Conservation (phyloP, 2,113 vertebrate species). For the Vidua macroura region DNA sequence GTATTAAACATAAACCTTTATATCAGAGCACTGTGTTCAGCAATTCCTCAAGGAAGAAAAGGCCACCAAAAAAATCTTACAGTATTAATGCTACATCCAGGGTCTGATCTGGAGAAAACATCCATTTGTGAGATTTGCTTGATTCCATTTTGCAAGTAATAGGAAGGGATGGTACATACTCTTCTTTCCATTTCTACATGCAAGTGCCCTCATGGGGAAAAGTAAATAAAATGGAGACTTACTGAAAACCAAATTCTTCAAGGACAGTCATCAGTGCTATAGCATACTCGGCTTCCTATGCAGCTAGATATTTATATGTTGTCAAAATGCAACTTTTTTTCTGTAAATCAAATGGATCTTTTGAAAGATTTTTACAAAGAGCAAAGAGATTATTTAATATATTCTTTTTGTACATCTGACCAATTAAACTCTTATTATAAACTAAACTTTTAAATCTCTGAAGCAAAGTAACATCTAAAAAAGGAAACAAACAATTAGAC, state of each 20-base stretch:
- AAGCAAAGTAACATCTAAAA: not conserved
- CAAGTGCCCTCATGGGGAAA: not conserved
- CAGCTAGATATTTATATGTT: not conserved
- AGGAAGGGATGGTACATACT: not conserved
- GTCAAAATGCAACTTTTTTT: not conserved
- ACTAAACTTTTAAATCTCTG: not conserved
- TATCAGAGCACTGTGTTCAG: not conserved
- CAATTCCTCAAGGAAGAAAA: not conserved
- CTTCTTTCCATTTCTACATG: not conserved
- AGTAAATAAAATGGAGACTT: not conserved
- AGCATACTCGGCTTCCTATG: not conserved
- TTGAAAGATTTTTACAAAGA: not conserved
- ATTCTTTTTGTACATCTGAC: not conserved
- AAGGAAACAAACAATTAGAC: not conserved
- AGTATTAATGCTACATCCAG: not conserved
- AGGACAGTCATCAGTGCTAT: not conserved
- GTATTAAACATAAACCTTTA: conserved; percentile 45
- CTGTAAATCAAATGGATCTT: not conserved
- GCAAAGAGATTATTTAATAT: not conserved
- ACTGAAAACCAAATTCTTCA: not conserved
- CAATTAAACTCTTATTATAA: not conserved
- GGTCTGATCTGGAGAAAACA: not conserved
- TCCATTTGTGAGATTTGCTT: not conserved
- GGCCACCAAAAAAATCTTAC: not conserved
- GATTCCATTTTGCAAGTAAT: not conserved